Evolutionary conservation across 2,888 invertebrate species (phyloP).

Genomic region (Dicranocentrus wangi): DNA sequence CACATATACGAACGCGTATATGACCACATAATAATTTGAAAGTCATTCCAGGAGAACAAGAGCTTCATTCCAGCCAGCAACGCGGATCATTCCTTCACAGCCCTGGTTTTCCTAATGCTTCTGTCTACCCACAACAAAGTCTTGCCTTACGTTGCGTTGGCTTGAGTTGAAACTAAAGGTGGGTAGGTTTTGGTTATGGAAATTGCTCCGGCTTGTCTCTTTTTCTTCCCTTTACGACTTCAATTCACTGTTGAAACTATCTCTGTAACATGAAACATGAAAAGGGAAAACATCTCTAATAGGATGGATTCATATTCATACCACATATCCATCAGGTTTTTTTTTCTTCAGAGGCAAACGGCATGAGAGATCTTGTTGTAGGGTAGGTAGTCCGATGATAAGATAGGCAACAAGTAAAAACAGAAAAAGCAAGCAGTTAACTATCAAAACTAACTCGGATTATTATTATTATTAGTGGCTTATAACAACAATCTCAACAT

Average conservation of each 20-base stretch:
- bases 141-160: too few species aligned
- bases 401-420: conserved; percentile 1
- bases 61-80: conserved; percentile 15
- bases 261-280: neutral
- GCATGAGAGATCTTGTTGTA: conserved; percentile 14
- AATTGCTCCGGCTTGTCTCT: neutral
- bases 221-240: neutral
- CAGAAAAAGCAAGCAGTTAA: conserved; percentile 13
- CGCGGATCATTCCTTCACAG: neutral
- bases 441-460: conserved; percentile 29
- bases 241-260: too few species aligned
- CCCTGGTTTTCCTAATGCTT: neutral
- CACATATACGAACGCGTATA: neutral
- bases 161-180: too few species aligned
- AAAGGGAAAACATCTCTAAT: neutral
- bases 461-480: conserved; percentile 28
- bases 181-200: neutral
- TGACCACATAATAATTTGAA: conserved; percentile 2
- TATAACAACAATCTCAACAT: conserved; percentile 18
- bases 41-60: conserved; percentile 17
- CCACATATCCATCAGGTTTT: neutral
- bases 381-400: neutral
- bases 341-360: conserved; percentile 1
- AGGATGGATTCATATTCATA: neutral
- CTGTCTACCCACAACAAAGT: neutral